Percentiles rank a stretch among this genome's conserved stretches.
phyloP scores from a whole-genome alignment of 2,113 vertebrate genomes.

The Camelus bactrianus region DNA sequence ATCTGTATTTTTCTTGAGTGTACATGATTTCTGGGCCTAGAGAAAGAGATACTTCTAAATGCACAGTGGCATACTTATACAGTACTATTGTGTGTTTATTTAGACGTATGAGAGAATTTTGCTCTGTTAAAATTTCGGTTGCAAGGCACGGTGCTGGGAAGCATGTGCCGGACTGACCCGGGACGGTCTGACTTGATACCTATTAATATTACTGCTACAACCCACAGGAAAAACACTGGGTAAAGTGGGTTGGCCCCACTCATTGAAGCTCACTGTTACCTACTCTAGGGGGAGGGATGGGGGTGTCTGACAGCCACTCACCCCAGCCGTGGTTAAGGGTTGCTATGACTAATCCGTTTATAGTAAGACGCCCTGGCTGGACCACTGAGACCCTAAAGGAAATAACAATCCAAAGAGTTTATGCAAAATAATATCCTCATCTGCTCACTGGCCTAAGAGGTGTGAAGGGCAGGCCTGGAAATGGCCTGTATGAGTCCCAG shows the following conservation, averaged over 20 bases:
- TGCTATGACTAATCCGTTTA: not conserved
- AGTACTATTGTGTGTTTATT: not conserved
- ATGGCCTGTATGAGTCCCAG: not conserved
- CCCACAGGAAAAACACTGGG: not conserved
- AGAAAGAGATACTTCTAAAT: not conserved
- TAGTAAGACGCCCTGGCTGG: not conserved
- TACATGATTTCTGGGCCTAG: not conserved
- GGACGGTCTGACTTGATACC: not conserved
- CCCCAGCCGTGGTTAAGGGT: not conserved
- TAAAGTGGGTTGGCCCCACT: no score
- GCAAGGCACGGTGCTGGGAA: fast-evolving
- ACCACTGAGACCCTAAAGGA: not conserved
- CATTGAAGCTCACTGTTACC: fast-evolving
- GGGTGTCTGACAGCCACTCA: not conserved
- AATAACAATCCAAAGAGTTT: not conserved
- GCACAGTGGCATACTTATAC: fast-evolving
- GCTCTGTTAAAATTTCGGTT: not conserved
- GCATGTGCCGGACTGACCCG: no score
- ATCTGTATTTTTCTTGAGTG: not conserved
- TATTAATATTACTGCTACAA: not conserved
- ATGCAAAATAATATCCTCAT: not conserved
- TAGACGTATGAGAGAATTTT: not conserved
- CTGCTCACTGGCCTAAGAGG: not conserved
- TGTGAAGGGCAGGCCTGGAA: not conserved
- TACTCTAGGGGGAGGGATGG: not conserved